Percentiles rank a stretch among this genome's conserved stretches.
These are phyloP conservation scores for Choreutis nemorana DNA, from an alignment of 2,888 invertebrate species.

Conservation along the genomic window DNA sequence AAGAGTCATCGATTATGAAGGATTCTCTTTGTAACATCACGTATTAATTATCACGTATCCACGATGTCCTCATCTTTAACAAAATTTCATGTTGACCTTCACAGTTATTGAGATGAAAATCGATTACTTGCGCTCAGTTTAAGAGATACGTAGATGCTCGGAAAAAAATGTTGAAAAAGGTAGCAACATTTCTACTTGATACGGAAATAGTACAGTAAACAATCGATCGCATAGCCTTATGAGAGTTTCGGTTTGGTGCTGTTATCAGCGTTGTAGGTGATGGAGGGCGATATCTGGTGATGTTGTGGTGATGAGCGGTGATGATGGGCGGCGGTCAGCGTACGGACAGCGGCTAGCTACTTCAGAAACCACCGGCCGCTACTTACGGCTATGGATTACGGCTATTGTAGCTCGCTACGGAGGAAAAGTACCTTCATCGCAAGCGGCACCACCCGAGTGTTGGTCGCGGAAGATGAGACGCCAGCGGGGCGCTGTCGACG, in stretches of 20 bases:
- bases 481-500: constrained; percentile 17
- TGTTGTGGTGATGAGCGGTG: constrained; percentile 15
- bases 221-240: constrained; percentile 4
- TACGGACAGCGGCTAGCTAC: constrained; percentile 24
- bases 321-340: constrained; percentile 15
- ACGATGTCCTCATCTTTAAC: too few relatives aligned
- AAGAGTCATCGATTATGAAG: too few relatives aligned
- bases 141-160: too few relatives aligned
- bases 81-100: too few relatives aligned
- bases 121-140: too few relatives aligned
- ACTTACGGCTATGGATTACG: constrained; percentile 49
- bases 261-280: too few relatives aligned
- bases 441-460: constrained; percentile 33
- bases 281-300: constrained; percentile 2
- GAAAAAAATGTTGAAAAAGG: too few relatives aligned
- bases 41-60: too few relatives aligned
- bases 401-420: constrained; percentile 41
- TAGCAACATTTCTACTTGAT: not conserved
- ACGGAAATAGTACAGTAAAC: constrained; percentile 6
- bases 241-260: not conserved
- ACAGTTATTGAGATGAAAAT: too few relatives aligned
- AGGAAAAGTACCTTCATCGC: constrained; percentile 58
- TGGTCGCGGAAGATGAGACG: constrained; percentile 13
- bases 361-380: constrained; percentile 26
- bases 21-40: too few relatives aligned